A percentile compares a stretch with the other conserved stretches of the same genome.
Conservation (phyloP, 1,140 invertebrate species). For the Drosophila repleta region DNA sequence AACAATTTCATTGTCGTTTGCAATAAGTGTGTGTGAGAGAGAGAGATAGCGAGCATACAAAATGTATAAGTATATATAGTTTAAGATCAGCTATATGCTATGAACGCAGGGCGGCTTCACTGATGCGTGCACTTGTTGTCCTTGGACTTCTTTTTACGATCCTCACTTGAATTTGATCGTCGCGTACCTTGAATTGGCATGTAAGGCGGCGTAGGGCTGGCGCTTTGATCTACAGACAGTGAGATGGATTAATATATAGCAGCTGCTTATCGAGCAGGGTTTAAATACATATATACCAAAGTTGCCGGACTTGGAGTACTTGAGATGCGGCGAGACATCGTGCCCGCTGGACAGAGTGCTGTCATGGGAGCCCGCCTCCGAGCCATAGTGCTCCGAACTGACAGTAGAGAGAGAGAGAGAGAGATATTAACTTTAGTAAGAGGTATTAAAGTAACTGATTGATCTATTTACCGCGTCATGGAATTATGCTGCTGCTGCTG, state of each 20-base stretch:
- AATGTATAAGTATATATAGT: constrained; percentile 1
- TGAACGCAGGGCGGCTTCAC: constrained; percentile 40
- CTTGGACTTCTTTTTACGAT: constrained; percentile 85
- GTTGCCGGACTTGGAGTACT: constrained; percentile 77
- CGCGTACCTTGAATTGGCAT: constrained; percentile 92
- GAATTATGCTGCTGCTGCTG: constrained; percentile 72
- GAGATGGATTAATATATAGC: constrained; percentile 29
- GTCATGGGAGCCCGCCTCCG: constrained; percentile 69
- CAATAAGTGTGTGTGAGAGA: constrained; percentile 3
- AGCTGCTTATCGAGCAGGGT: not conserved
- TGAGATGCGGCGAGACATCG: constrained; percentile 68
- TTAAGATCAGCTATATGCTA: constrained; percentile 13
- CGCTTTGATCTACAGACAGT: constrained; percentile 84
- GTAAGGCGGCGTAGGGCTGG: constrained; percentile 87
- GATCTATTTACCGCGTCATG: constrained; percentile 68
- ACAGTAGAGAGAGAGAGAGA: not conserved
- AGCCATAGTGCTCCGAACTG: constrained; percentile 67
- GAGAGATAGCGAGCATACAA: too few relatives aligned
- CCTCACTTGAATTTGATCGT: constrained; percentile 85
- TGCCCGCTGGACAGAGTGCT: constrained; percentile 69
- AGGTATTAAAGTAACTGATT: not conserved
- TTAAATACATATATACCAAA: constrained; percentile 83
- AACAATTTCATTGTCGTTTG: constrained; percentile 71
- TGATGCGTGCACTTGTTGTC: constrained; percentile 84
- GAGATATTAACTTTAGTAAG: not conserved